Base-by-base conservation (phyloP, 2,888 invertebrate species). In the Melitaea athalia region DNA sequence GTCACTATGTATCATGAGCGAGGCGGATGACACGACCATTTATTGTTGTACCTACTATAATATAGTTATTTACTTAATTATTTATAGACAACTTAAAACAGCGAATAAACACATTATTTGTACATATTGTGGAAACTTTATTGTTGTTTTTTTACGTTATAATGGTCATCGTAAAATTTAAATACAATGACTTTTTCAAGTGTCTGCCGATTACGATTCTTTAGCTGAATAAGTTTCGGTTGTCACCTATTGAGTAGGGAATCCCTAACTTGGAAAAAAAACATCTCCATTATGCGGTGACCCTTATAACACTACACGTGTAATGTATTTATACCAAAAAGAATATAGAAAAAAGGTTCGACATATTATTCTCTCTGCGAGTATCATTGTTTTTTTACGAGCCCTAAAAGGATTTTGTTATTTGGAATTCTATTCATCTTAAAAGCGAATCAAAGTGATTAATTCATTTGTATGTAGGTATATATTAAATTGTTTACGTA, bases 361-460 rank as follows among this genome's bases (percentile, higher is more conserved):
- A 74, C 63, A 68, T 59, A 53, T 53, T 59, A 53, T 53, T 73
- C 72, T 72, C 67, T 69, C 62, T 69, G 64, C 64, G 59, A 70
- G 65, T 71, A 68, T 68, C 68, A 70, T 66, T 73, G 77, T 76
- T 76, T 76, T 76, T 74, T 68, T 69, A 67, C 69, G 62, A 72
- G 74, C 68, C 75, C 75, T 75, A 75, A 76, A 76, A 73, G 75
- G 74, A 74, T 76, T 76, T 74, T 74, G 70, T 75, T 75, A 70
- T 67, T 63, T 69, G 64, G 57, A 64, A 68, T 65, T 70, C 62
- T 53, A 42, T 70, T 64, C 63, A 11, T 63, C 50, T 70, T 52
- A 59, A 68, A 62, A 70, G 59, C 31, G 45, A 15, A 63, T 53
- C 52, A 43, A 24, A 59, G 59, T 68, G 63, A 68, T 68, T 68